Conservation (phyloP, 2,113 vertebrate genomes). For the Brachypodius melanocephalos region DNA sequence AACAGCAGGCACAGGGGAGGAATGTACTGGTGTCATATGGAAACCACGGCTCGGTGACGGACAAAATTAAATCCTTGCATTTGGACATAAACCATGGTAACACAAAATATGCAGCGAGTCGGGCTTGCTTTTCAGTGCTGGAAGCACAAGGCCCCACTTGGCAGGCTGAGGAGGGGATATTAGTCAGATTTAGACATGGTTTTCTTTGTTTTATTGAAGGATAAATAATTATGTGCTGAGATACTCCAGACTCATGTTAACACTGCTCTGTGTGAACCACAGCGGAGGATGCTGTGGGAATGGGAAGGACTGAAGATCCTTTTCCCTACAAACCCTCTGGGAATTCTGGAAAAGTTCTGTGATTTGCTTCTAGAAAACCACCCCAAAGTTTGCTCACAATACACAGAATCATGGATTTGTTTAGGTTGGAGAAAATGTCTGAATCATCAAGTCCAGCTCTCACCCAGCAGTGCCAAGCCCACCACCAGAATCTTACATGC, state of each 20-base stretch:
- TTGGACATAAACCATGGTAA: constrained; percentile 68
- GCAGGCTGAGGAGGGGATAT: constrained; percentile 55
- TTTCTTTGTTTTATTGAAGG: constrained; percentile 66
- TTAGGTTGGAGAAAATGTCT: background rate
- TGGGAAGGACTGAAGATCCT: background rate
- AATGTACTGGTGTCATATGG: constrained; percentile 62
- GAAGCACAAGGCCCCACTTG: constrained; percentile 67
- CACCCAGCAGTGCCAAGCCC: background rate
- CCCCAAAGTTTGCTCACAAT: background rate
- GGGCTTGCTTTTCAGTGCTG: constrained; percentile 55
- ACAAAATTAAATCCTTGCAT: constrained; percentile 66
- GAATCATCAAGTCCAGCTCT: background rate
- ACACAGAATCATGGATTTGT: fast-evolving
- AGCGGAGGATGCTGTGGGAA: constrained; percentile 14
- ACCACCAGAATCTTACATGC: background rate
- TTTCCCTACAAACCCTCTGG: background rate
- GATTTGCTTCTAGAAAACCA: background rate
- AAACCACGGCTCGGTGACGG: constrained; percentile 45
- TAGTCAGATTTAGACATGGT: constrained; percentile 64
- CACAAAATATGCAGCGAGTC: constrained; percentile 66
- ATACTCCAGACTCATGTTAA: constrained; percentile 61
- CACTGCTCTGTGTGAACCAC: constrained; percentile 43
- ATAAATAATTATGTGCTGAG: constrained; percentile 68
- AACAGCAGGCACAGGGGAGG: constrained; percentile 57
- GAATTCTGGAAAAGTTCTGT: background rate